Conservation (phyloP, 2,888 invertebrate species). For the Sarcophaga variegata region DNA sequence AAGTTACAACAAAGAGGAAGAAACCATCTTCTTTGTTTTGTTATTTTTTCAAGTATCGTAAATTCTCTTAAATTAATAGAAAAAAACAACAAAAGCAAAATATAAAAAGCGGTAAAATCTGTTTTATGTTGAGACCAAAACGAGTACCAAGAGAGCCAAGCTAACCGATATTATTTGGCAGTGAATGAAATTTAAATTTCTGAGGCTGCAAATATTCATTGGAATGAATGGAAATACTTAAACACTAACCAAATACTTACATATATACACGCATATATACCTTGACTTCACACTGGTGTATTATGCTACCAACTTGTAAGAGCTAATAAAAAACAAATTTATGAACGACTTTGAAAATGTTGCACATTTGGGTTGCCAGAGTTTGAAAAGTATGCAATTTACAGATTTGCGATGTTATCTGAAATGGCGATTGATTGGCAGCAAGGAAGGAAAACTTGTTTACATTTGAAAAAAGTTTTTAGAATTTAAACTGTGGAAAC, state of each 20-base stretch:
- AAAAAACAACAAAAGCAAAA: too few relatives aligned
- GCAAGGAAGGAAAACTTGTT: too few relatives aligned
- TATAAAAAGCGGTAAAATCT: constrained; percentile 36
- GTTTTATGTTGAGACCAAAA: constrained; percentile 21
- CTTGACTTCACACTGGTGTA: background rate
- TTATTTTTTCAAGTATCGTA: too few relatives aligned
- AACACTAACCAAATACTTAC: background rate
- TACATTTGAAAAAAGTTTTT: too few relatives aligned
- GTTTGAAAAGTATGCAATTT: background rate
- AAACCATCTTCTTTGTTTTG: constrained; percentile 35
- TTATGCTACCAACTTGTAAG: background rate
- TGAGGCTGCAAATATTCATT: background rate
- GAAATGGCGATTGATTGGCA: too few relatives aligned
- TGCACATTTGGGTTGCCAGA: constrained; percentile 6
- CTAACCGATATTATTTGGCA: background rate
- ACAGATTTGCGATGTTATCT: background rate
- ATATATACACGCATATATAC: background rate
- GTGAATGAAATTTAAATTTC: constrained; percentile 14
- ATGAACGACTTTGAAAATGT: constrained; percentile 40
- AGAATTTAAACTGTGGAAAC: too few relatives aligned
- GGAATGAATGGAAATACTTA: constrained; percentile 16
- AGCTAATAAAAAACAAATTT: constrained; percentile 3
- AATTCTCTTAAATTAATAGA: too few relatives aligned
- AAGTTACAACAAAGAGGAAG: too few relatives aligned
- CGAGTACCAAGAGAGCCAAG: background rate